Conservation (phyloP, 2,888 invertebrate species). For the Xylocampa areola region DNA sequence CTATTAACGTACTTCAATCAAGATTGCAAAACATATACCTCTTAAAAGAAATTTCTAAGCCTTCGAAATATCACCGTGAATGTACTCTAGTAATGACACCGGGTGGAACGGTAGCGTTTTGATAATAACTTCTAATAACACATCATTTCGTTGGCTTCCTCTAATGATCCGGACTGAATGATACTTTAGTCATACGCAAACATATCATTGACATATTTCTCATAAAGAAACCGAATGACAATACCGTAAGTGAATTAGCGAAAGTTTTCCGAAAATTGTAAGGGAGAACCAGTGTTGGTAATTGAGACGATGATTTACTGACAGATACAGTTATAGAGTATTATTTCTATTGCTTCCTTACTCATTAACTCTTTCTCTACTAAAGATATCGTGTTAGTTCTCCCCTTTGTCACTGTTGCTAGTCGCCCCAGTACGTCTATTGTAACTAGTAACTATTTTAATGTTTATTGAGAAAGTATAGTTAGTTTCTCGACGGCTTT, state of each 20-base stretch:
- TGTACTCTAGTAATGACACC: slow-evolving; percentile 18
- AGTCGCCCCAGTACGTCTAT: too few relatives aligned
- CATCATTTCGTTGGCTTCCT: slow-evolving; percentile 50
- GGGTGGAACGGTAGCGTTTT: slow-evolving; percentile 28
- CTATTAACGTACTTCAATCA: too few relatives aligned
- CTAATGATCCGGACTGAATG: slow-evolving; percentile 52
- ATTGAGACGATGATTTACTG: too few relatives aligned
- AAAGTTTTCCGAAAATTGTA: slow-evolving; percentile 41
- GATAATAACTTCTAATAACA: slow-evolving; percentile 51
- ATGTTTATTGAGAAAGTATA: too few relatives aligned
- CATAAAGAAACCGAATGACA: slow-evolving; percentile 29
- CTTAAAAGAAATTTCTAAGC: neutral
- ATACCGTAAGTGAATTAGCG: slow-evolving; percentile 28
- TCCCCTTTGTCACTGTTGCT: too few relatives aligned
- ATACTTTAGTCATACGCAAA: slow-evolving; percentile 19
- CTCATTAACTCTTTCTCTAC: too few relatives aligned
- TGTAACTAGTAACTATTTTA: too few relatives aligned
- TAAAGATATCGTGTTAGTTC: too few relatives aligned
- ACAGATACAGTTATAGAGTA: too few relatives aligned
- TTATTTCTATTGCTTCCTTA: too few relatives aligned
- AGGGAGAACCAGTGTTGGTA: neutral
- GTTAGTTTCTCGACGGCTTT: too few relatives aligned
- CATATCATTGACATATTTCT: slow-evolving; percentile 49
- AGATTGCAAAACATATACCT: too few relatives aligned
- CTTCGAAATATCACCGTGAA: slow-evolving; percentile 21